phyloP scores from a whole-genome alignment of 2,113 vertebrate species.

The Eulemur macaco region DNA sequence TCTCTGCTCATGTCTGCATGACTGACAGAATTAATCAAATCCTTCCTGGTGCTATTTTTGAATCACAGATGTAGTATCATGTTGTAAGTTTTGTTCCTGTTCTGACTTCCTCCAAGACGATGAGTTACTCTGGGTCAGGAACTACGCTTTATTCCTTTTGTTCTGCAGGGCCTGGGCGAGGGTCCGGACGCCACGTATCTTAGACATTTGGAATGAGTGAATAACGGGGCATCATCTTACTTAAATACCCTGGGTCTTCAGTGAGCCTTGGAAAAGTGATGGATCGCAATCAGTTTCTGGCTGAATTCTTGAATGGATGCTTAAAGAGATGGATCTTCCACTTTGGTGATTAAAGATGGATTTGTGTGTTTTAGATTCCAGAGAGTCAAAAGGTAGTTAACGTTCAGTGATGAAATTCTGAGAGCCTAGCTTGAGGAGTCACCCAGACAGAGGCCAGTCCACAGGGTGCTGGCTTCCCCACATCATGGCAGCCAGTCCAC shows the following conservation, averaged over 20 bases:
- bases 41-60: neutral
- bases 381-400: neutral
- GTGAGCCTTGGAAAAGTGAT: neutral
- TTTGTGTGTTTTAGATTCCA: neutral
- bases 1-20: neutral
- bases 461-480: neutral
- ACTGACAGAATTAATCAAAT: neutral
- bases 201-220: neutral
- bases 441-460: neutral
- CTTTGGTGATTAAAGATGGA: neutral
- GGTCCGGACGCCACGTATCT: neutral
- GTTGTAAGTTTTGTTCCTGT: neutral
- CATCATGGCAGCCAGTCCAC: no score
- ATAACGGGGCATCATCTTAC: neutral
- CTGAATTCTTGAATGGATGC: neutral
- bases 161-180: neutral
- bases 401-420: neutral
- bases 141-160: neutral
- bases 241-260: neutral
- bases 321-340: neutral
- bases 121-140: neutral
- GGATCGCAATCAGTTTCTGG: neutral
- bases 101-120: neutral
- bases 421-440: neutral
- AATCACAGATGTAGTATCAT: neutral